phyloP scores from a whole-genome alignment of 2,797 vertebrate genomes.

The Coendou prehensilis region DNA sequence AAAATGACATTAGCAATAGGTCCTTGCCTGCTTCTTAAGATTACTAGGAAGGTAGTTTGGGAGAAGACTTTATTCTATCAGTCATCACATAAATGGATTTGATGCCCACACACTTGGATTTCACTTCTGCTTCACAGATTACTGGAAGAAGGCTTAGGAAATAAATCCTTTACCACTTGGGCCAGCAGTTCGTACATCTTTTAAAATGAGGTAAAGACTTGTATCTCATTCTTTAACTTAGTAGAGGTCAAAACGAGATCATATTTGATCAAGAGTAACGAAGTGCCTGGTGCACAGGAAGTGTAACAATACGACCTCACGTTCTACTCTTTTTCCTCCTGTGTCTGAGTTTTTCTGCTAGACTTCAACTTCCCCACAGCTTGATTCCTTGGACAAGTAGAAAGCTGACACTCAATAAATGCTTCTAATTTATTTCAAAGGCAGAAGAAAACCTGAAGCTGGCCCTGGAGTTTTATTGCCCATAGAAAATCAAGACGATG shows the following conservation, averaged over 20 bases:
- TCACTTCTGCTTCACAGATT: background rate
- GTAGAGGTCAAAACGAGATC: background rate
- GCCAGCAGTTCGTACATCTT: background rate
- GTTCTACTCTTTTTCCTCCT: background rate
- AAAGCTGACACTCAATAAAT: background rate
- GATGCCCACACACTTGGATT: background rate
- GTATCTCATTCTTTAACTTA: background rate
- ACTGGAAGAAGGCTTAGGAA: background rate
- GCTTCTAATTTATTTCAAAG: conserved; percentile 20
- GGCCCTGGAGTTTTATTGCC: background rate
- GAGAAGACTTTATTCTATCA: background rate
- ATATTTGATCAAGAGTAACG: too few relatives aligned
- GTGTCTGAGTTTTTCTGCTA: background rate
- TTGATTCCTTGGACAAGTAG: background rate
- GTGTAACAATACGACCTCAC: background rate
- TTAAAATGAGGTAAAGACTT: background rate
- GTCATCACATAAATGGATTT: background rate
- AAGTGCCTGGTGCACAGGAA: too few relatives aligned
- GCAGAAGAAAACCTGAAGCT: background rate
- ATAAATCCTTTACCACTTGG: background rate
- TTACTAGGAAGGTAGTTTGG: background rate
- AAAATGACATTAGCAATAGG: background rate
- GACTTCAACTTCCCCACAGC: background rate
- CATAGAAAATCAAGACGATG: background rate
- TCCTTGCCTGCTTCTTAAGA: background rate